Percentiles rank a stretch among this genome's conserved stretches.
Evolutionary conservation across 2,797 vertebrate genomes (phyloP).

Genomic region (Semotilus atromaculatus): DNA sequence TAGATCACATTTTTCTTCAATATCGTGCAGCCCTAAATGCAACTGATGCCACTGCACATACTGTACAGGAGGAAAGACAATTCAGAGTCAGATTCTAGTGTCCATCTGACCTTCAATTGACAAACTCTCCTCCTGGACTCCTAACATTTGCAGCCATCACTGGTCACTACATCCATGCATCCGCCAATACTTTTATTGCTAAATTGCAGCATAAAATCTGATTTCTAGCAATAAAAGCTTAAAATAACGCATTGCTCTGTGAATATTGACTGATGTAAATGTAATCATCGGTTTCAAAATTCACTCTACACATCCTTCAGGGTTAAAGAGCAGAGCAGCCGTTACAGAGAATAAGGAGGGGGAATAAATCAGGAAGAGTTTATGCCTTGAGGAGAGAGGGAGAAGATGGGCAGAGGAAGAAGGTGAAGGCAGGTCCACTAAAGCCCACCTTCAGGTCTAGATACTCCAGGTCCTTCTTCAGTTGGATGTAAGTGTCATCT

Average conservation of each 20-base stretch:
- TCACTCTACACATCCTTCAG: conserved; percentile 52
- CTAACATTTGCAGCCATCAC: conserved; percentile 6
- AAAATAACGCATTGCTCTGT: conserved; percentile 11
- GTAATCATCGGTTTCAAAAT: conserved; percentile 30
- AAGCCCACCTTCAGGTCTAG: conserved; percentile 95
- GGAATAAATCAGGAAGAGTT: conserved; percentile 49
- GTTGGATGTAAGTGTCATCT: conserved; percentile 96
- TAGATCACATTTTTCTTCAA: conserved; percentile 31
- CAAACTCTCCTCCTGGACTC: neutral
- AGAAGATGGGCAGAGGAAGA: conserved; percentile 59
- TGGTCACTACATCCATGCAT: conserved; percentile 11
- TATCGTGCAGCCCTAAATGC: conserved; percentile 15
- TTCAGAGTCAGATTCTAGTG: conserved; percentile 6
- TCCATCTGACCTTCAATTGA: conserved; percentile 39
- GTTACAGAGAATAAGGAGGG: conserved; percentile 58
- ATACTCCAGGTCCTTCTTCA: conserved; percentile 99
- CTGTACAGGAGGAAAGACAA: conserved; percentile 45
- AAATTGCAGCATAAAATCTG: conserved; percentile 13
- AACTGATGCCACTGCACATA: conserved; percentile 27
- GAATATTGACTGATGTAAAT: conserved; percentile 11
- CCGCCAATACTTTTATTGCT: conserved; percentile 20
- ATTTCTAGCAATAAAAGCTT: conserved; percentile 26
- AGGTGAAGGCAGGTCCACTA: conserved; percentile 65
- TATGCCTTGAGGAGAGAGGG: conserved; percentile 53
- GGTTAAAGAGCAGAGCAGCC: conserved; percentile 54